Evolutionary conservation across 1,140 invertebrate genomes (phyloP), one percentile per base, ranked within the genome.

Genomic region (Zaprionus lachaisei): DNA sequence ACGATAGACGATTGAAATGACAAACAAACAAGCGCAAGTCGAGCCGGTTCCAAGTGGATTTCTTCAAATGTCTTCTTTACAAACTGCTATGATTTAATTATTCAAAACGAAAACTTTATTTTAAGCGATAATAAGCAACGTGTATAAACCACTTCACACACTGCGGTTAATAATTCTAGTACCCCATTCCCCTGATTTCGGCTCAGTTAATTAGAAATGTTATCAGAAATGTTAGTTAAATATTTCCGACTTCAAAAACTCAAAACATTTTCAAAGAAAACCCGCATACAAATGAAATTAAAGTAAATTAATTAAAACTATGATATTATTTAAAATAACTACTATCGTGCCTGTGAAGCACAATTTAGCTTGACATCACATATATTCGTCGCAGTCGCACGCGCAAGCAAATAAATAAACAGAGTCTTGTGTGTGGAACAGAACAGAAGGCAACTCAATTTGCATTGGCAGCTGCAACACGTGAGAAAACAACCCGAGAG

Each of bases 321-420:
- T 5, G 34, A 38, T 20, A 54, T 5, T 41, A 38, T 20, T 24
- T 34, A 24, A 58, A 22, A 20, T 14, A 11, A 11, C 4, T 49
- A 28, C 2, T 20, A 4, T 15, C 12, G 37, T 34, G 31, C 47
- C 20, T 61, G 7, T 31, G 28, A n/a, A 9, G 5, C 47, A 60
- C 55, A 31, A 65, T 72, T 56, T 70, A 63, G 69, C 54, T 28
- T 69, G 63, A 79, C 74, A 83, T 75, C 74, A 60, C 75, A 74
- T 73, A 79, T 72, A 87, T 76, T 80, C 81, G 74, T 55, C 64
- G 72, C 74, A 81, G 70, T 51, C 20, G 73, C 84, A 87, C 81
- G 81, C 89, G 81, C 81, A 60, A 60, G 41, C 69, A 72, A 81
- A 81, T 71, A 84, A 87, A 89, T 79, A 89, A 89, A 84, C 81